phyloP scores from a whole-genome alignment of 2,113 vertebrate genomes.

The Zosterops borbonicus region DNA sequence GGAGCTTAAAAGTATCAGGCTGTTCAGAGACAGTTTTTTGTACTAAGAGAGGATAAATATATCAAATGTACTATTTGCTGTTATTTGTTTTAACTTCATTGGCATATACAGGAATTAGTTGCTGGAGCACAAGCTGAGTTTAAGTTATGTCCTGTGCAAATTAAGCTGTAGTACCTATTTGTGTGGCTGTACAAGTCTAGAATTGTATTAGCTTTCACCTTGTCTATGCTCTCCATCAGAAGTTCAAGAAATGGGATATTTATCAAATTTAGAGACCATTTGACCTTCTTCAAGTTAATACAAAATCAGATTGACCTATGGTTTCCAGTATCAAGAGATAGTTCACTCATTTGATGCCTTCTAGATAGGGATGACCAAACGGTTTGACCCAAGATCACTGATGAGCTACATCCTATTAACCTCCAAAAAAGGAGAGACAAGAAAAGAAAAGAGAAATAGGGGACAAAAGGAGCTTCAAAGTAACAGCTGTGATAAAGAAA shows the following conservation, averaged over 20 bases:
- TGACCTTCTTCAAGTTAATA: slow-evolving; percentile 63
- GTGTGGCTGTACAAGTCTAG: neutral
- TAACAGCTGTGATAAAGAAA: neutral
- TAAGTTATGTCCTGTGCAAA: neutral
- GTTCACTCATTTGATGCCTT: slow-evolving; percentile 60
- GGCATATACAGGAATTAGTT: neutral
- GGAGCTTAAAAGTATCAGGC: neutral
- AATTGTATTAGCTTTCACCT: slow-evolving; percentile 25
- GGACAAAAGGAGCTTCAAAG: slow-evolving; percentile 18
- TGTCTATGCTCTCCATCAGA: slow-evolving; percentile 38
- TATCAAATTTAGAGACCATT: slow-evolving; percentile 63
- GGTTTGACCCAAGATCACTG: slow-evolving; percentile 30
- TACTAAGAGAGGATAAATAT: neutral
- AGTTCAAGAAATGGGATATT: slow-evolving; percentile 59
- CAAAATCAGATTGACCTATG: slow-evolving; percentile 57
- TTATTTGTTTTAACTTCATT: neutral
- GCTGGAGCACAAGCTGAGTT: neutral
- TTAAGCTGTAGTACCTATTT: slow-evolving; percentile 13
- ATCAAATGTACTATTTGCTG: neutral
- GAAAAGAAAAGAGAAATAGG: slow-evolving; percentile 18
- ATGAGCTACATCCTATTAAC: slow-evolving; percentile 56
- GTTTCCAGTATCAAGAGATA: slow-evolving; percentile 29
- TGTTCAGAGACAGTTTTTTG: neutral
- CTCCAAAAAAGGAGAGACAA: neutral
- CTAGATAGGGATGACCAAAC: slow-evolving; percentile 14